phyloP scores from a whole-genome alignment of 2,888 invertebrate genomes.

The Halocaridina rubra region DNA sequence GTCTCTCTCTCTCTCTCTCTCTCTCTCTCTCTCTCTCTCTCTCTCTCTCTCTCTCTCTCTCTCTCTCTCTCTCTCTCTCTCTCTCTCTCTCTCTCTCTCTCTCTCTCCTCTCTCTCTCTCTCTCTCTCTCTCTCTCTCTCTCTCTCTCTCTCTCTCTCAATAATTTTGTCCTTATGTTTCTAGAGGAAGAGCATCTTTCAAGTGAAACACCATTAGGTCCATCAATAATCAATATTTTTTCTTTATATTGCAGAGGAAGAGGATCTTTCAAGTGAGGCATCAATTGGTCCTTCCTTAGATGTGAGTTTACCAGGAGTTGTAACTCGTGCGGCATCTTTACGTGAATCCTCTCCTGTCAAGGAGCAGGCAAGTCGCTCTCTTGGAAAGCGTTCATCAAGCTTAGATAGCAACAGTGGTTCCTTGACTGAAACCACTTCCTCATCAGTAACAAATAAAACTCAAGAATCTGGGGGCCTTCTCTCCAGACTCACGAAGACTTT shows the following conservation, averaged over 20 bases:
- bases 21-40: background rate
- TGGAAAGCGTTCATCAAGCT: conserved; percentile 43
- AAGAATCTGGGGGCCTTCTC: conserved; percentile 28
- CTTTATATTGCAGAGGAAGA: conserved; percentile 23
- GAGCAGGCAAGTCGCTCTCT: conserved; percentile 17
- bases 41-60: background rate
- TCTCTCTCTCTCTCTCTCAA: background rate
- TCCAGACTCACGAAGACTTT: conserved; percentile 77
- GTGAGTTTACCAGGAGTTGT: background rate
- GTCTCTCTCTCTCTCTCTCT: background rate
- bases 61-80: background rate
- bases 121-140: background rate
- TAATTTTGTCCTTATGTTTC: background rate
- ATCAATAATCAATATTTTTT: background rate
- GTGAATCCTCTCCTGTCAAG: conserved; percentile 40
- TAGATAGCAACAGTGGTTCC: conserved; percentile 26
- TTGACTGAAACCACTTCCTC: background rate
- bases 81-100: too few relatives aligned
- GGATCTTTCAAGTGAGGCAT: background rate
- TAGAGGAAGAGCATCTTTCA: background rate
- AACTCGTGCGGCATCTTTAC: conserved; percentile 10
- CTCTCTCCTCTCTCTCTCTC: too few relatives aligned
- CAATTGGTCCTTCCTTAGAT: conserved; percentile 3
- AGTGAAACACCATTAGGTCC: background rate
- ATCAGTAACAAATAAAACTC: background rate